These are phyloP conservation scores for Gibbula magus DNA, from an alignment of 2,888 invertebrate species.

Conservation along the genomic window DNA sequence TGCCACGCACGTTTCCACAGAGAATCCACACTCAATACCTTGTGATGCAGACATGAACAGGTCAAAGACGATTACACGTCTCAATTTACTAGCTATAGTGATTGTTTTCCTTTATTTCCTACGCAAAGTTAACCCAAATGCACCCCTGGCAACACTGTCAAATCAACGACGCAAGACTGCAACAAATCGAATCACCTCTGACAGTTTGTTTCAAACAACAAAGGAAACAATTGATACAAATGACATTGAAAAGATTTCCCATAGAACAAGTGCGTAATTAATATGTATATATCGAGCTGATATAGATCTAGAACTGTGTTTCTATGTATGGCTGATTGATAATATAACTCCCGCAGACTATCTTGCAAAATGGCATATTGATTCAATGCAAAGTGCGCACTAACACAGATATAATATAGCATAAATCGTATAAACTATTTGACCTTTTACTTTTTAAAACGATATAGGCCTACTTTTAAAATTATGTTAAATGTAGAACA, in stretches of 20 bases:
- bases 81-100: neutral
- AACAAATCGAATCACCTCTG: neutral
- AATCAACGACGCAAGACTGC: neutral
- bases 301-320: neutral
- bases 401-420: too few species aligned
- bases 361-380: neutral
- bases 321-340: neutral
- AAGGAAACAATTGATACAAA: neutral
- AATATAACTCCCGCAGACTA: neutral
- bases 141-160: too few species aligned
- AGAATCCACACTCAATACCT: too few species aligned
- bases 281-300: neutral
- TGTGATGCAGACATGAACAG: neutral
- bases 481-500: too few species aligned
- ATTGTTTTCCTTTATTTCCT: neutral
- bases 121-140: neutral
- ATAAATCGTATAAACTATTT: too few species aligned
- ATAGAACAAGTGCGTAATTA: neutral
- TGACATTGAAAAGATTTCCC: neutral
- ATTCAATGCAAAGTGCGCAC: too few species aligned
- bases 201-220: neutral
- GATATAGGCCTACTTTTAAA: too few species aligned
- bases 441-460: too few species aligned
- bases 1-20: too few species aligned
- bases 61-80: neutral